A percentile compares a stretch with the other conserved stretches of the same genome.
phyloP scores from a whole-genome alignment of 1,140 invertebrate species.

The Teleogryllus occipitalis region DNA sequence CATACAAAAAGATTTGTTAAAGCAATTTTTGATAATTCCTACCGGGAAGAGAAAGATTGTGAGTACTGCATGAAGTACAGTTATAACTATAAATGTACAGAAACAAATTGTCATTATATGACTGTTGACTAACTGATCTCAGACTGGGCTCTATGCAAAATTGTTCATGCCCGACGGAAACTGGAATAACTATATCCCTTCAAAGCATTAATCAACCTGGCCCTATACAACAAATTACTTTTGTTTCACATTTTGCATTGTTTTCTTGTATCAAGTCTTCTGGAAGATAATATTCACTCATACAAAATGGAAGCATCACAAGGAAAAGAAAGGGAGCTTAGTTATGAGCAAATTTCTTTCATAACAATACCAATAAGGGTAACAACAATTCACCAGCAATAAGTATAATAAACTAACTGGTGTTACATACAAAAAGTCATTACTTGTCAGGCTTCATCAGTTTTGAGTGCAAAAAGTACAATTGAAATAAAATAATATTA shows the following conservation, averaged over 20 bases:
- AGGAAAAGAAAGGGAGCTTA: background rate
- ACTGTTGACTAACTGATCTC: too few relatives aligned
- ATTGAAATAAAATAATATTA: background rate
- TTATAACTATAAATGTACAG: too few relatives aligned
- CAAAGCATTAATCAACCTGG: too few relatives aligned
- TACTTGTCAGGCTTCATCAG: background rate
- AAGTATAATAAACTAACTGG: background rate
- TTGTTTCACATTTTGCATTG: too few relatives aligned
- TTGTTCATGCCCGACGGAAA: too few relatives aligned
- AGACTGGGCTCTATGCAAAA: too few relatives aligned
- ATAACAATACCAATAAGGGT: background rate
- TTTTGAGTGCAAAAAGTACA: background rate
- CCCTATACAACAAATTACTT: too few relatives aligned
- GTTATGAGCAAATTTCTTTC: background rate
- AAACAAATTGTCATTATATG: too few relatives aligned
- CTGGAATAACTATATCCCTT: too few relatives aligned
- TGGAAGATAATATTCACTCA: background rate
- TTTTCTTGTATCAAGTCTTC: background rate
- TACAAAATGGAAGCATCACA: background rate
- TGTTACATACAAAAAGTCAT: background rate
- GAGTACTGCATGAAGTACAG: too few relatives aligned
- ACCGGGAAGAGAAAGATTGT: too few relatives aligned
- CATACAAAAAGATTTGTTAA: background rate
- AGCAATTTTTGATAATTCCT: too few relatives aligned
- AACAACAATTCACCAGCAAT: background rate